Evolutionary conservation across 1,140 invertebrate species (phyloP), one percentile per base, ranked within the genome.

Genomic region (Nylanderia fulva): DNA sequence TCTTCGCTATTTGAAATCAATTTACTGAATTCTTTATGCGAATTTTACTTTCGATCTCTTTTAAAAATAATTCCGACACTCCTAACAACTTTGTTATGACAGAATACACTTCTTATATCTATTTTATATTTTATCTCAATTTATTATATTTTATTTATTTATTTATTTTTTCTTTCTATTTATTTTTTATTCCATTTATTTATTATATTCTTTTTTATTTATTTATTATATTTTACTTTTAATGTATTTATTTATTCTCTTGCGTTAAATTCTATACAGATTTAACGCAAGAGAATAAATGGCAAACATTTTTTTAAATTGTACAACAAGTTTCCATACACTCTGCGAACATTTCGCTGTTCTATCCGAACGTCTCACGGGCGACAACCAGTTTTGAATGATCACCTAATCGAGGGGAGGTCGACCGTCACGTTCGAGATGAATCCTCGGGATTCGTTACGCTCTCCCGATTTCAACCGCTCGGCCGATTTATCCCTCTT

Each of bases 381-480:
- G 9, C 24, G 52, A 71, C 15, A n/a, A 33, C 48, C 39, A 36
- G 36, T 82, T 71, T 82, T 71, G 77, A 71, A 27, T 29, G 77
- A 82, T 82, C 77, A 45, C 66, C 66, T 72, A 82, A 82, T n/a
- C 66, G 52, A 82, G 24, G 36, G 21, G 11, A n/a, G n/a, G 36
- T 82, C 76, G 29, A 9, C n/a, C 8, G 52, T 72, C 66, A 24
- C 36, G 36, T 60, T 72, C 52, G 77, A 82, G 77, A 82, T 60
- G 77, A 72, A 72, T 58, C 66, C 52, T 24, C 52, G 21, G 77
- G 52, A 72, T 82, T 82, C 66, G 77, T 82, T 71, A 82, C 77
- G 77, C 77, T 72, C 39, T 72, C 36, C 9, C 66, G 48, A 71
- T 58, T 71, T 33, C 64, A 39, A 42, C 52, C 33, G 18, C 15